phyloP scores from a whole-genome alignment of 2,113 vertebrate species.

The Macheiramphus alcinus region DNA sequence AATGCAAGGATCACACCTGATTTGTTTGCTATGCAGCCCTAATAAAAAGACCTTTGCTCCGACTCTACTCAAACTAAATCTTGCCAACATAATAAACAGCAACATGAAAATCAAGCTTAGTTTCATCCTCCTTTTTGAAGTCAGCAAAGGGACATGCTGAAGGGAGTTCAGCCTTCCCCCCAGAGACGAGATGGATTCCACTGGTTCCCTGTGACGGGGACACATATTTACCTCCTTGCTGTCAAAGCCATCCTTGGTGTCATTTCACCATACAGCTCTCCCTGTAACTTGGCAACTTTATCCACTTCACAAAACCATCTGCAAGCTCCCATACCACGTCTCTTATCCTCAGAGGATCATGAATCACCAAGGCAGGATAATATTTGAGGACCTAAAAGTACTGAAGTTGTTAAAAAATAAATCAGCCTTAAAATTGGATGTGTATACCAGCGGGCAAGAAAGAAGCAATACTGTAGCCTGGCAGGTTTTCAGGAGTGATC shows the following conservation, averaged over 20 bases:
- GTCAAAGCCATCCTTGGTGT: not conserved
- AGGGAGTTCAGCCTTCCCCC: not conserved
- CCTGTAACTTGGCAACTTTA: not conserved
- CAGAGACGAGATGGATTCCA: not conserved
- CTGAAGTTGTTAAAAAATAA: conserved; percentile 33
- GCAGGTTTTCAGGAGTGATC: not conserved
- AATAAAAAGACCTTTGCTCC: not conserved
- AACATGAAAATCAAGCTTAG: not conserved
- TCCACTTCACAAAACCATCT: not conserved
- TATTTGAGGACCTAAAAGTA: conserved; percentile 11
- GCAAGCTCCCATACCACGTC: not conserved
- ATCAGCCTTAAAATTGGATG: conserved; percentile 1
- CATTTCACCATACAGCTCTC: not conserved
- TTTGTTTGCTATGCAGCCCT: not conserved
- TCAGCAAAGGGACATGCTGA: not conserved
- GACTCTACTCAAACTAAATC: not conserved
- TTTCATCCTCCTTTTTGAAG: not conserved
- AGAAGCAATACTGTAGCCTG: not conserved
- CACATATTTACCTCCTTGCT: not conserved
- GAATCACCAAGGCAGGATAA: conserved; percentile 6
- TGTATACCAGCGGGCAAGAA: not conserved
- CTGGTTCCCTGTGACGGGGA: not conserved
- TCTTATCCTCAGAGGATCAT: not conserved
- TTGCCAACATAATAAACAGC: not conserved
- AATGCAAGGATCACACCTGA: not conserved